Percentiles rank a stretch among this genome's conserved stretches.
These are phyloP conservation scores for Parthenolecanium corni DNA, from an alignment of 2,888 invertebrate species.

Conservation along the genomic window DNA sequence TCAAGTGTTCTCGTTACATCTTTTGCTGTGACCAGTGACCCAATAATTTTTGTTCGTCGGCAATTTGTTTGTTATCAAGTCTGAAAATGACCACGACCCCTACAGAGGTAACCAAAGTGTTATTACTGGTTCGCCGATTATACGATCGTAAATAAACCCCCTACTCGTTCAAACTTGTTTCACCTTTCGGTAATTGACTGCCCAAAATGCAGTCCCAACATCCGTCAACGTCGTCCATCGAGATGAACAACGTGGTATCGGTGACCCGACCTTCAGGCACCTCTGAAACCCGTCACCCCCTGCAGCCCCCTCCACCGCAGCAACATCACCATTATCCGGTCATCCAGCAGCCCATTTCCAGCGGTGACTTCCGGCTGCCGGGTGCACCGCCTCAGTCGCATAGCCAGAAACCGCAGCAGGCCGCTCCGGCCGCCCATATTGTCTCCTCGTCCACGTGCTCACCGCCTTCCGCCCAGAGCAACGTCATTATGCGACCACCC, in stretches of 20 bases:
- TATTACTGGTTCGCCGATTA: no score
- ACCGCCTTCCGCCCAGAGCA: conserved; percentile 37
- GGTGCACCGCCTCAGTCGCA: neutral
- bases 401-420: no score
- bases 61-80: no score
- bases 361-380: conserved; percentile 18
- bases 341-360: conserved; percentile 20
- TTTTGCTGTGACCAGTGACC: no score
- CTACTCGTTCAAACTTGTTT: neutral
- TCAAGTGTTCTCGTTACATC: no score
- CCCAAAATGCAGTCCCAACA: neutral
- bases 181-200: neutral
- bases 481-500: conserved; percentile 20
- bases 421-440: conserved; percentile 22
- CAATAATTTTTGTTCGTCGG: no score
- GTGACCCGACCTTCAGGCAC: no score
- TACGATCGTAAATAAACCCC: no score
- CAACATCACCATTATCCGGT: conserved; percentile 21
- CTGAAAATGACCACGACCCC: no score
- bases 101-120: no score
- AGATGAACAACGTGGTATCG: neutral
- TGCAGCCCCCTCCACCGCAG: conserved; percentile 6
- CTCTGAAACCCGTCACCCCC: neutral
- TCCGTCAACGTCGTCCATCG: neutral
- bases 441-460: conserved; percentile 35